A percentile compares a stretch with the other conserved stretches of the same genome.
Evolutionary conservation across 2,888 invertebrate species (phyloP).

Genomic region (Stramonita haemastoma): DNA sequence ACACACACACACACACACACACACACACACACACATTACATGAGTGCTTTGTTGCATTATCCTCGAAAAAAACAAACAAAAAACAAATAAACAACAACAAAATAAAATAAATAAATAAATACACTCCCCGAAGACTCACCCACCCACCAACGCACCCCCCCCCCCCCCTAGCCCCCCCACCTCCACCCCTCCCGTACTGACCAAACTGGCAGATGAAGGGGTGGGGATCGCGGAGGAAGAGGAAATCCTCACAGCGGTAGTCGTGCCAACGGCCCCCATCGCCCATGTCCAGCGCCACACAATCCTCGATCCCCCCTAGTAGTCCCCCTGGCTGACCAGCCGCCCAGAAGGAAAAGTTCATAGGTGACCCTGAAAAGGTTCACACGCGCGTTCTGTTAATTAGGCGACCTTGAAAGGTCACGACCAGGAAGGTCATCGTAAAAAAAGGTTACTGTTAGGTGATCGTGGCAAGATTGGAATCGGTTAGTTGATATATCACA

Average conservation of each 20-base stretch:
- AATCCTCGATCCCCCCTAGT: conserved; percentile 41
- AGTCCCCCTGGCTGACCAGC: conserved; percentile 45
- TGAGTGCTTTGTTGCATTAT: too few relatives aligned
- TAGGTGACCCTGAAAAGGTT: conserved; percentile 34
- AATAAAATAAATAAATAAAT: too few relatives aligned
- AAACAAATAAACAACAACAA: too few relatives aligned
- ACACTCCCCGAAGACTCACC: neutral
- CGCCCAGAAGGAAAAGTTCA: conserved; percentile 44
- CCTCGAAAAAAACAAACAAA: too few relatives aligned
- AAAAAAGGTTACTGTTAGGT: too few relatives aligned
- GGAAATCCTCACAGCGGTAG: conserved; percentile 42
- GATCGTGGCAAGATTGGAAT: too few relatives aligned
- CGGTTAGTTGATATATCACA: too few relatives aligned
- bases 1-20: too few relatives aligned
- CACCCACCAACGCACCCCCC: neutral
- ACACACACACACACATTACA: too few relatives aligned
- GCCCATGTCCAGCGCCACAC: conserved; percentile 40
- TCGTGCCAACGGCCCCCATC: conserved; percentile 45
- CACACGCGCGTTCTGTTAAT: neutral
- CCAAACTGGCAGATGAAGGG: conserved; percentile 47
- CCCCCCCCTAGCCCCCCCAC: neutral
- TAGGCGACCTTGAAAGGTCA: too few relatives aligned
- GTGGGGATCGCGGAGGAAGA: conserved; percentile 15
- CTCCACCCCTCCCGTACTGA: conserved; percentile 2
- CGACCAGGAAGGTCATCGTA: too few relatives aligned